Evolutionary conservation across 2,113 vertebrate genomes (phyloP).

Genomic region (Furnarius figulus): DNA sequence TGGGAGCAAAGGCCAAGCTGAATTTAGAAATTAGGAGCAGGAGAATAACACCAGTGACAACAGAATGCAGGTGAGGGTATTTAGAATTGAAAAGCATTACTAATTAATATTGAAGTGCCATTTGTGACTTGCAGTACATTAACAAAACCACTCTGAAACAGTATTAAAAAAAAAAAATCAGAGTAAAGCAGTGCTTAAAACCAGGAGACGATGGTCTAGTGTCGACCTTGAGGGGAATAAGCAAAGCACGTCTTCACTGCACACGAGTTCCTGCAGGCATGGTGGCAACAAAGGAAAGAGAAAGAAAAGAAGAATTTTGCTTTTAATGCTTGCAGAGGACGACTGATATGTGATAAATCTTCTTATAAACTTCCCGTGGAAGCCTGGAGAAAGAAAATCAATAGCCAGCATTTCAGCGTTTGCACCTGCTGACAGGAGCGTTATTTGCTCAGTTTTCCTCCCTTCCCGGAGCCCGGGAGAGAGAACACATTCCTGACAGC

Average conservation of each 20-base stretch:
- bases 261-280: neutral
- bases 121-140: neutral
- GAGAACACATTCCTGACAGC: conserved; percentile 13
- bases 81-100: conserved; percentile 20
- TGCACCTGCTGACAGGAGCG: conserved; percentile 37
- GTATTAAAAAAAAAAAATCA: neutral
- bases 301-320: neutral
- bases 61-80: conserved; percentile 11
- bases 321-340: neutral
- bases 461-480: neutral
- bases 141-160: neutral
- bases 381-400: conserved; percentile 27
- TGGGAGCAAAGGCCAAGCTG: neutral
- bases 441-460: neutral
- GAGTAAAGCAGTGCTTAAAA: neutral
- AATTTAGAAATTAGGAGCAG: neutral
- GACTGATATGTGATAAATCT: neutral
- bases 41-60: conserved; percentile 3
- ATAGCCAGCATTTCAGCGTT: neutral
- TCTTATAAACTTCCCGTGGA: neutral
- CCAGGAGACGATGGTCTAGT: neutral
- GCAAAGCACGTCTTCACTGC: neutral
- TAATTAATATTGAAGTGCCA: conserved; percentile 10
- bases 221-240: neutral
- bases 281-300: neutral